Conservation (phyloP, 1,140 invertebrate species). For the Magallana gigas region DNA sequence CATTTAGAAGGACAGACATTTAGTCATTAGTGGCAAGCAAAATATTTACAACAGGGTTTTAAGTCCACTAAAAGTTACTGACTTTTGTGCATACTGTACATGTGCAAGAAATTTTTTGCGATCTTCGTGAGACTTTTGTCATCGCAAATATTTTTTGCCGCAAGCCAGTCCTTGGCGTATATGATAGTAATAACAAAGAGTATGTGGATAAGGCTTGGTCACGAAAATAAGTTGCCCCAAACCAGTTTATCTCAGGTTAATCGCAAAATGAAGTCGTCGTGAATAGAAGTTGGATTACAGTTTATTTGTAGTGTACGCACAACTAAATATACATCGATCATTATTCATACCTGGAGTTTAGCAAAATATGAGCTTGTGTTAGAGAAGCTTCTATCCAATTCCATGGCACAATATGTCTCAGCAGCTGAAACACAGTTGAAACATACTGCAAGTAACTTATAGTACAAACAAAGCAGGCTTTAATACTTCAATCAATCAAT, state of each 20-base stretch:
- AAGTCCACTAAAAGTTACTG: background rate
- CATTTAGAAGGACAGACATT: background rate
- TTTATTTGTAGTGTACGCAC: background rate
- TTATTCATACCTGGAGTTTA: background rate
- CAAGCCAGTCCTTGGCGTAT: no score
- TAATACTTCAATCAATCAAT: background rate
- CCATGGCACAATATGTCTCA: slow-evolving; percentile 11
- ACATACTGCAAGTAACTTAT: background rate
- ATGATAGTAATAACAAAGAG: no score
- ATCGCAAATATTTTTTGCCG: no score
- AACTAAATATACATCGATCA: background rate
- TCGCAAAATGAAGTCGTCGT: no score
- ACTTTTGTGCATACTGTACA: background rate
- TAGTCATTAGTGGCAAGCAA: background rate
- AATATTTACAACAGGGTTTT: background rate
- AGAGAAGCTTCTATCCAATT: slow-evolving; percentile 17
- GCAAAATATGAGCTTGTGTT: slow-evolving; percentile 2
- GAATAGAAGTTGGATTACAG: no score
- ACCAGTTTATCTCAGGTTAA: no score
- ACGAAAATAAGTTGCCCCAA: no score
- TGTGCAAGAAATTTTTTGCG: no score
- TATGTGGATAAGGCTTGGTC: no score
- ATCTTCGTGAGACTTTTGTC: no score
- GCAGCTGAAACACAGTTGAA: background rate
- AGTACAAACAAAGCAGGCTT: no score